These are phyloP conservation scores for Corythoichthys intestinalis DNA, from an alignment of 2,113 vertebrate species.

Conservation along the genomic window DNA sequence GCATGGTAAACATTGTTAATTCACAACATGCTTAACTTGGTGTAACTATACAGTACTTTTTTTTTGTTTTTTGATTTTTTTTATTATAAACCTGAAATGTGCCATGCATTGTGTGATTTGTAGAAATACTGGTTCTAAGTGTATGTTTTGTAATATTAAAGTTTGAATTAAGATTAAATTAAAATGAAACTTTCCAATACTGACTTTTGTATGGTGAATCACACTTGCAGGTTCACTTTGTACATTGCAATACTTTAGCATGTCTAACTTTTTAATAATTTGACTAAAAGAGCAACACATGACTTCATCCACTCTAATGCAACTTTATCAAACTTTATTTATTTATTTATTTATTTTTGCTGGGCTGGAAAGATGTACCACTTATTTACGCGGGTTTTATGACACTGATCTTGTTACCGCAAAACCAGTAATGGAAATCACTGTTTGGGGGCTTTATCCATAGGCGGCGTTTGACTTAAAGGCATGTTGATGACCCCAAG, in stretches of 20 bases:
- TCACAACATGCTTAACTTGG: constrained; percentile 26
- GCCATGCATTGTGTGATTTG: constrained; percentile 40
- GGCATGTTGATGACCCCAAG: no score
- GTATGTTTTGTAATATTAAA: constrained; percentile 6
- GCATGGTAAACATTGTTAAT: constrained; percentile 12
- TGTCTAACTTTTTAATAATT: background rate
- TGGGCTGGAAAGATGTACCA: background rate
- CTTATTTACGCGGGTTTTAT: background rate
- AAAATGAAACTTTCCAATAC: background rate
- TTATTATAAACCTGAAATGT: constrained; percentile 20
- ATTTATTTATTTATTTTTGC: background rate
- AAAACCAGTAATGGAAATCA: no score
- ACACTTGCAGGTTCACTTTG: constrained; percentile 1
- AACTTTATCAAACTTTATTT: background rate
- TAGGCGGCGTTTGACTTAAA: no score
- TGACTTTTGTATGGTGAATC: constrained; percentile 26
- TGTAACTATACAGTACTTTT: constrained; percentile 8
- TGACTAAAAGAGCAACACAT: background rate
- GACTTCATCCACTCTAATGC: constrained; percentile 1
- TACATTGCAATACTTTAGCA: background rate
- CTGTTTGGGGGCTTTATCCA: no score
- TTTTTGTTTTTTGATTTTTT: constrained; percentile 2
- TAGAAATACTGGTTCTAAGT: constrained; percentile 12
- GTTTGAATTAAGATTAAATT: background rate
- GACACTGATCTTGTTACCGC: no score